Conservation (phyloP, 2,113 vertebrate species). For the Colius striatus region DNA sequence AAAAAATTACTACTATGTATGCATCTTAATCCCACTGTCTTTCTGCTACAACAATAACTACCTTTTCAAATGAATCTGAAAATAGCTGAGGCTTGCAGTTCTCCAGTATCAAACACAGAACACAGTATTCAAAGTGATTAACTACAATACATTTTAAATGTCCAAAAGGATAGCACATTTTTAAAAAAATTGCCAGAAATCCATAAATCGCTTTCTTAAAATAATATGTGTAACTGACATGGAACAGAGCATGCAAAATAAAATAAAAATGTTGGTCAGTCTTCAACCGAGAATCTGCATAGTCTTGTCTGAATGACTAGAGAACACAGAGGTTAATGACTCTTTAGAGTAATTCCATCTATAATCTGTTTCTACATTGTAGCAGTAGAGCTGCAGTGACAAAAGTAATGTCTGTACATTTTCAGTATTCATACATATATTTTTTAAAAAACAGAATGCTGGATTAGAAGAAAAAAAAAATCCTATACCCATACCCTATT, state of each 20-base stretch:
- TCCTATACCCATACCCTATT: not conserved
- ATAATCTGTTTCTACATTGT: not conserved
- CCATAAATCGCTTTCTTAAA: not conserved
- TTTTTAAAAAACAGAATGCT: not conserved
- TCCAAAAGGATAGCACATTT: not conserved
- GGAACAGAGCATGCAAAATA: not conserved
- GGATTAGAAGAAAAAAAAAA: not conserved
- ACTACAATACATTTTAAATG: not conserved
- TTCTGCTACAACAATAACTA: not conserved
- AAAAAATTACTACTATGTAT: not conserved
- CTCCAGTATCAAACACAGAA: not conserved
- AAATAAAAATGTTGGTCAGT: not conserved
- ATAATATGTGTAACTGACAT: not conserved
- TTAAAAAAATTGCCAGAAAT: not conserved
- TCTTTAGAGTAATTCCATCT: not conserved
- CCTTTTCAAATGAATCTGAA: not conserved
- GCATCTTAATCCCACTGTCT: not conserved
- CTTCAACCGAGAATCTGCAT: not conserved
- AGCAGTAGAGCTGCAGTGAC: not conserved
- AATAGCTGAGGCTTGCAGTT: not conserved
- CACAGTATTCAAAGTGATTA: not conserved
- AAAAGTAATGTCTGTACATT: not conserved
- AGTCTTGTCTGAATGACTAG: not conserved
- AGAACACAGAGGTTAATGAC: not conserved
- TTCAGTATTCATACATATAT: not conserved